These are phyloP conservation scores for Ginglymostoma cirratum DNA, from an alignment of 2,113 vertebrate genomes.

Conservation along the genomic window DNA sequence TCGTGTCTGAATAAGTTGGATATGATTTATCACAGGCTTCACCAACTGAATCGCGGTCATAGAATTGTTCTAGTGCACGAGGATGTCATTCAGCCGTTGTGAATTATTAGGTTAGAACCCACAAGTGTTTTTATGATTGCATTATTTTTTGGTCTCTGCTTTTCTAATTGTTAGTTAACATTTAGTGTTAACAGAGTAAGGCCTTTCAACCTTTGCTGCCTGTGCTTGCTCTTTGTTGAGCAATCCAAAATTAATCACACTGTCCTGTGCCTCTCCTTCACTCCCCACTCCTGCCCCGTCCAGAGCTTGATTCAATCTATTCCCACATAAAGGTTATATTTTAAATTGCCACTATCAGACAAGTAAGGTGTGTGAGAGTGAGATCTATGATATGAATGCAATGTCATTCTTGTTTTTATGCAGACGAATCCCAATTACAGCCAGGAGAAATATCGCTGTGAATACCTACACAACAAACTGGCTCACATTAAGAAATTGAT, in stretches of 20 bases:
- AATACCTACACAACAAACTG: conserved; percentile 98
- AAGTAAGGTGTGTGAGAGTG: background rate
- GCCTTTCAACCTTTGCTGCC: background rate
- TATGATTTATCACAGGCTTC: background rate
- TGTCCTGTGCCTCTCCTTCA: background rate
- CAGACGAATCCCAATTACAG: conserved; percentile 95
- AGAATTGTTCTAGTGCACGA: too few species aligned
- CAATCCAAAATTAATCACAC: background rate
- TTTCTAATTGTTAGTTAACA: background rate
- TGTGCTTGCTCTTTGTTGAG: background rate
- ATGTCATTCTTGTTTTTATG: background rate
- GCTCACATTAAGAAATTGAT: conserved; percentile 96
- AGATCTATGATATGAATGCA: background rate
- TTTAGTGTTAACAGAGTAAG: background rate
- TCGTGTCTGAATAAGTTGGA: background rate
- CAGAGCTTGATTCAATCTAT: background rate
- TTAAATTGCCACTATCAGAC: background rate
- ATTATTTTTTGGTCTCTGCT: background rate
- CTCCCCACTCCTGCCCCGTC: background rate
- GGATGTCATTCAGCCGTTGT: too few species aligned
- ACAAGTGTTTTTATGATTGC: background rate
- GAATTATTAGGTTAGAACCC: background rate
- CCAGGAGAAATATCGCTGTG: conserved; percentile 94
- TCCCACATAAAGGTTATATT: background rate
- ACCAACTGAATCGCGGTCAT: background rate